Base-by-base conservation (phyloP, 2,797 vertebrate genomes). In the Onychomys leucogaster region DNA sequence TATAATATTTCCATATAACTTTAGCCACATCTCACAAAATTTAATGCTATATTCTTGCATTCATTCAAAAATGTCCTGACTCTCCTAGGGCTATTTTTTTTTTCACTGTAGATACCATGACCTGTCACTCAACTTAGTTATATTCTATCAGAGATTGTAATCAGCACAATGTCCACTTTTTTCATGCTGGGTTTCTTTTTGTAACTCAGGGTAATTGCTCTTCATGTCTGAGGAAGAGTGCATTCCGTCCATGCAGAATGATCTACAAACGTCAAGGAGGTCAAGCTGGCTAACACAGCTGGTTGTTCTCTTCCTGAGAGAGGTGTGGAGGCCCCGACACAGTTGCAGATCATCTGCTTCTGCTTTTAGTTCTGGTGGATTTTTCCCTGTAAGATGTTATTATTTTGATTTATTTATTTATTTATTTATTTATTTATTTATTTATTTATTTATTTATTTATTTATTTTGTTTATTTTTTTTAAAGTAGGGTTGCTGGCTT, bases 61-160 rank as follows among this genome's bases (percentile, higher is more conserved):
- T 91, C 43, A 82, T 43, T 91, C 41, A n/a, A 91, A 89, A 94
- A 73, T 77, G 7, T 89, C 75, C 77, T 76, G 49, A 92, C 83
- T 94, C 75, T 92, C 46, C 43, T 49, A 19, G 41, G 41, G 82
- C 29, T 94, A 37, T 46, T 90, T 34, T 55, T 86, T 90, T 85
- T 41, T 23, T n/a, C 34, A 81, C 17, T 23, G 14, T 76, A 29
- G 52, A 57, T 37, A 82, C 61, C 81, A 67, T 87, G 17, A 96
- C 55, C 25, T 89, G 19, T 67, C 69, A 63, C 69, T 65, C 73
- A 65, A 75, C 75, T 90, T 71, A 55, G 76, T 89, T 80, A 69
- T 9, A 52, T 37, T 89, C 10, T 52, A 82, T 27, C 4, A 3
- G 32, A 90, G 19, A 89, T 43, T 12, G 65, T 27, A 49, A 6